Conservation (phyloP, 2,797 vertebrate genomes). For the Prunella strophiata region DNA sequence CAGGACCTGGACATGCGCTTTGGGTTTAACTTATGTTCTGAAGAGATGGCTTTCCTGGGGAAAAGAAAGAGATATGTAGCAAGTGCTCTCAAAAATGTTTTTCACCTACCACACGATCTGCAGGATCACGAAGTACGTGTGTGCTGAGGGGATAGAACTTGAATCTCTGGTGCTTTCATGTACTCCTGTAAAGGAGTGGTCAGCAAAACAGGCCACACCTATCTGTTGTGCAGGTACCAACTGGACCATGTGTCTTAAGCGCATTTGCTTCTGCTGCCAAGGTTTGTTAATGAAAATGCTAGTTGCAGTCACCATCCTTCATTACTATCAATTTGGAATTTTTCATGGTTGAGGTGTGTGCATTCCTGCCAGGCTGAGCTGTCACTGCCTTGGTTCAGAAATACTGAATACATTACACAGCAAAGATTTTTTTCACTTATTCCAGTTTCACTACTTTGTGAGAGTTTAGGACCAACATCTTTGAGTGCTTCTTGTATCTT, state of each 20-base stretch:
- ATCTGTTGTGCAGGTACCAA: background rate
- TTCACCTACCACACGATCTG: slow-evolving; percentile 77
- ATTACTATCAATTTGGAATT: background rate
- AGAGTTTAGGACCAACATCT: background rate
- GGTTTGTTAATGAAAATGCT: background rate
- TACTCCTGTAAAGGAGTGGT: background rate
- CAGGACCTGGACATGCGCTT: slow-evolving; percentile 80
- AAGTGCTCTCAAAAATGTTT: slow-evolving; percentile 77
- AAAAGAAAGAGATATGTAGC: slow-evolving; percentile 80
- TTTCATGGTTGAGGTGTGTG: background rate
- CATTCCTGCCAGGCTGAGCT: background rate
- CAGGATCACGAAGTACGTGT: slow-evolving; percentile 75
- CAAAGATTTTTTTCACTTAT: background rate
- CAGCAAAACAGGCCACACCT: background rate
- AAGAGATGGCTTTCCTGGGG: slow-evolving; percentile 80
- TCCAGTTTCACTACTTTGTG: background rate
- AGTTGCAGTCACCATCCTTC: background rate
- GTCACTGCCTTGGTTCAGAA: background rate
- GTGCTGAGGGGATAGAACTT: background rate
- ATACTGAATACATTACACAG: background rate
- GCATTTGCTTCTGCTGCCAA: background rate
- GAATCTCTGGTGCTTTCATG: background rate
- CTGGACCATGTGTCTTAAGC: background rate
- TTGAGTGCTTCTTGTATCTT: background rate
- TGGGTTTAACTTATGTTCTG: slow-evolving; percentile 79